Evolutionary conservation across 2,113 vertebrate genomes (phyloP).

Genomic region (Typhlomys cinereus): DNA sequence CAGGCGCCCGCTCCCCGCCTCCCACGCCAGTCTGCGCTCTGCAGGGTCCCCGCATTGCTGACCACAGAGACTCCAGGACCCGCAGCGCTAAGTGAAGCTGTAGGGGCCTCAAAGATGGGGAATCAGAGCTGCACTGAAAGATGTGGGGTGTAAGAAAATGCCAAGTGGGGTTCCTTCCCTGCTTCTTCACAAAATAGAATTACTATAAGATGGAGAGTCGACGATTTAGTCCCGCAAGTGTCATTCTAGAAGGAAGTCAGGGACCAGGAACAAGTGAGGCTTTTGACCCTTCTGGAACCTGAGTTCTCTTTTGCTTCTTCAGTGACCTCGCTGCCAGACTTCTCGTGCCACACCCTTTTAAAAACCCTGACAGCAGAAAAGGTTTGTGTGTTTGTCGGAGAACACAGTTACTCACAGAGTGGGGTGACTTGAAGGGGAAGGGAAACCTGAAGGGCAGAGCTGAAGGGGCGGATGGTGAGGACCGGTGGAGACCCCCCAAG

Average conservation of each 20-base stretch:
- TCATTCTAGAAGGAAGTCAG: neutral
- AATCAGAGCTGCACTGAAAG: neutral
- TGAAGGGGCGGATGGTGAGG: neutral
- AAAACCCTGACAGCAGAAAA: slow-evolving; percentile 6
- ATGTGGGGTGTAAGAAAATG: neutral
- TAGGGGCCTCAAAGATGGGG: neutral
- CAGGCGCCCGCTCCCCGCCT: too few relatives aligned
- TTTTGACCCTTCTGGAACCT: neutral
- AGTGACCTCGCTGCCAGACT: neutral
- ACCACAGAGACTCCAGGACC: neutral
- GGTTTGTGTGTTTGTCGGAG: neutral
- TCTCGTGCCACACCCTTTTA: neutral
- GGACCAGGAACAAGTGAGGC: neutral
- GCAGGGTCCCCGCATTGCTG: neutral
- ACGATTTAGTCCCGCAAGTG: neutral
- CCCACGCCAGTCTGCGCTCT: neutral
- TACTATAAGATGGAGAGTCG: neutral
- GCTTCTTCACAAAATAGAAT: neutral
- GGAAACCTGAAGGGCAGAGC: neutral
- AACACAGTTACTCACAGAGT: neutral
- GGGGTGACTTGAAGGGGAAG: neutral
- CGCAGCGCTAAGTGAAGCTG: neutral
- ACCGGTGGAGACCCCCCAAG: neutral
- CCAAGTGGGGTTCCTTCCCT: neutral
- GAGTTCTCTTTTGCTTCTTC: slow-evolving; percentile 13